Base-by-base conservation (phyloP, 2,888 invertebrate species). In the Sialis lutaria region DNA sequence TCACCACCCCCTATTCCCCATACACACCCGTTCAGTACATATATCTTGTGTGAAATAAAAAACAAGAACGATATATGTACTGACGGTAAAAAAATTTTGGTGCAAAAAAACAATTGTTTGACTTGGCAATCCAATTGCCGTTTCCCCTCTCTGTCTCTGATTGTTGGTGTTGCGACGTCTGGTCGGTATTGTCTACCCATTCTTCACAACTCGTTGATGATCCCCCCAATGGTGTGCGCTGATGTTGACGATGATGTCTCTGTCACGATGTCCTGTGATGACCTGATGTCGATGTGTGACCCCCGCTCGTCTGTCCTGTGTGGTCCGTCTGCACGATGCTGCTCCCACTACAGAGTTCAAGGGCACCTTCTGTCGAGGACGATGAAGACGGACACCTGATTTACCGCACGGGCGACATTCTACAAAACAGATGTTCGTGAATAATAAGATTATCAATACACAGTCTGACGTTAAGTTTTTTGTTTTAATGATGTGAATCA, bases 341-440 rank as follows among this genome's bases (percentile, higher is more conserved):
- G 51, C 52, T 41, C 53, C 55, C 47, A 52, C 53, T 43, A 49
- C 80, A 85, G 84, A 82, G 80, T 75, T 82, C 84, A 70, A 77
- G 82, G 67, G 82, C 83, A 67, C 88, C 91, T 70, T 86, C 89
- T 72, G 85, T 96, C 73, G 90, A 92, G 81, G 95, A 98, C 79
- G 97, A 98, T 79, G 88, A 88, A 75, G 97, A 98, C 74, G 98
- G 98, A 73, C 97, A 98, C 75, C 91, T 98, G 76, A 86, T 98
- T 73, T 98, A 97, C 86, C 87, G 87, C 77, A 82, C 83, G 74
- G 97, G 96, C 75, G 96, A 97, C 79, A 79, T 91, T 75, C 89
- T 98, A 74, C 90, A 91, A 82, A 88, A 90, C 79, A 84, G 95
- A 92, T 97, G 96, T 89, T 88, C 88, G 89, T 89, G 85, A 83